Evolutionary conservation across 2,113 vertebrate species (phyloP).

Genomic region (Mirza zaza): DNA sequence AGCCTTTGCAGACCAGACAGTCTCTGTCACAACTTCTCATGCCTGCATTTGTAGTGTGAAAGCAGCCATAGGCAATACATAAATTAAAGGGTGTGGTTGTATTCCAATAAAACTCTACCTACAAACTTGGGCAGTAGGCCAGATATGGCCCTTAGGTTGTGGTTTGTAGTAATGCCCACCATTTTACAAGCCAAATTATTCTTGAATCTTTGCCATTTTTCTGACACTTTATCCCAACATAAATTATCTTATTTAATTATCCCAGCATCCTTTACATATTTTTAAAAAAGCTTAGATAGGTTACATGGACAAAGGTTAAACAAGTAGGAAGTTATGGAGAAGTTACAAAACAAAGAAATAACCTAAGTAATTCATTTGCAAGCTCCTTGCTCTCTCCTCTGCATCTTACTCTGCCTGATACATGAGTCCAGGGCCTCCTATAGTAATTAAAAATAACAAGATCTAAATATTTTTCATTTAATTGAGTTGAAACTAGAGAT

Average conservation of each 20-base stretch:
- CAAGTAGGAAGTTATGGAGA: neutral
- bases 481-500: neutral
- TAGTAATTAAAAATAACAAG: neutral
- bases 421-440: neutral
- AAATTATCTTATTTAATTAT: conserved; percentile 16
- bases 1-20: neutral
- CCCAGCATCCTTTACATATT: neutral
- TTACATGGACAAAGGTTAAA: neutral
- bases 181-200: neutral
- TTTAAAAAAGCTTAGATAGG: neutral
- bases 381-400: neutral
- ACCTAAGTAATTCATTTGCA: neutral
- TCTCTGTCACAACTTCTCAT: neutral
- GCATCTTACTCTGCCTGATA: neutral
- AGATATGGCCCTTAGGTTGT: neutral
- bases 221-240: neutral
- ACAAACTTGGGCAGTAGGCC: neutral
- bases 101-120: conserved; percentile 15
- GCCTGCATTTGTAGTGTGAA: neutral
- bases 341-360: neutral
- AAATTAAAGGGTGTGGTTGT: neutral
- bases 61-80: neutral
- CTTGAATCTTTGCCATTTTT: neutral
- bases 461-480: conserved; percentile 39
- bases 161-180: neutral